phyloP scores from a whole-genome alignment of 1,140 invertebrate species.

The Vollenhovia emeryi region DNA sequence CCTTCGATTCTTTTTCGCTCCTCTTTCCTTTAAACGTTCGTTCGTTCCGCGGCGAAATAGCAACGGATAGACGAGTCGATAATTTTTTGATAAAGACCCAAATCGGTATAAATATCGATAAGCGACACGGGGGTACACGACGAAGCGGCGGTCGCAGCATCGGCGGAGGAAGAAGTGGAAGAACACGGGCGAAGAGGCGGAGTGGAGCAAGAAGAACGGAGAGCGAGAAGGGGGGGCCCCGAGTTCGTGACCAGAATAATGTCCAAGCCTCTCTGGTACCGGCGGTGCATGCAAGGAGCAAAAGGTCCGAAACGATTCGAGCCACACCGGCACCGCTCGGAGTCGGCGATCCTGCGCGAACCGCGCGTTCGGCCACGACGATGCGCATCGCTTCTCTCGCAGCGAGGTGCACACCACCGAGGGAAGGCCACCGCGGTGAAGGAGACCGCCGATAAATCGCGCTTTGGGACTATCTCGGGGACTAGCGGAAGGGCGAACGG shows the following conservation, averaged over 20 bases:
- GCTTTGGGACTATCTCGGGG: not conserved
- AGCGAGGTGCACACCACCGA: not conserved
- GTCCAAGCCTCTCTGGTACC: slow-evolving; percentile 56
- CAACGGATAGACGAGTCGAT: not conserved
- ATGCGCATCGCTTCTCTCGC: slow-evolving; percentile 7
- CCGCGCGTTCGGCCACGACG: slow-evolving; percentile 35
- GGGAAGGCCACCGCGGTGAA: not conserved
- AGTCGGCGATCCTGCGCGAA: slow-evolving; percentile 40
- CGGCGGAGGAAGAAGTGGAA: not conserved
- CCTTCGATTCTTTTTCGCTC: not conserved
- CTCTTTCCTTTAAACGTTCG: not conserved
- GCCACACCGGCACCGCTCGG: slow-evolving; percentile 59
- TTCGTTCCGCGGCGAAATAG: not conserved
- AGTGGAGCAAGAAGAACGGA: slow-evolving; percentile 33
- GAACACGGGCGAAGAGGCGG: slow-evolving; percentile 27
- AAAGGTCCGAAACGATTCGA: slow-evolving; percentile 66
- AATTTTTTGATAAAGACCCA: slow-evolving; percentile 36
- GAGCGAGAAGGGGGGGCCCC: slow-evolving; percentile 34
- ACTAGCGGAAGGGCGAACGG: not conserved
- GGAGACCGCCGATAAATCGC: slow-evolving; percentile 25
- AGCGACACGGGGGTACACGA: slow-evolving; percentile 11
- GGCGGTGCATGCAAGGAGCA: slow-evolving; percentile 52
- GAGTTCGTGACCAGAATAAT: slow-evolving; percentile 71
- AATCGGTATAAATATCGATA: slow-evolving; percentile 70
- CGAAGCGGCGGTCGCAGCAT: not conserved